Evolutionary conservation across 2,113 vertebrate genomes (phyloP), one percentile per base, ranked within the genome.

Genomic region (Tetraodon nigroviridis): DNA sequence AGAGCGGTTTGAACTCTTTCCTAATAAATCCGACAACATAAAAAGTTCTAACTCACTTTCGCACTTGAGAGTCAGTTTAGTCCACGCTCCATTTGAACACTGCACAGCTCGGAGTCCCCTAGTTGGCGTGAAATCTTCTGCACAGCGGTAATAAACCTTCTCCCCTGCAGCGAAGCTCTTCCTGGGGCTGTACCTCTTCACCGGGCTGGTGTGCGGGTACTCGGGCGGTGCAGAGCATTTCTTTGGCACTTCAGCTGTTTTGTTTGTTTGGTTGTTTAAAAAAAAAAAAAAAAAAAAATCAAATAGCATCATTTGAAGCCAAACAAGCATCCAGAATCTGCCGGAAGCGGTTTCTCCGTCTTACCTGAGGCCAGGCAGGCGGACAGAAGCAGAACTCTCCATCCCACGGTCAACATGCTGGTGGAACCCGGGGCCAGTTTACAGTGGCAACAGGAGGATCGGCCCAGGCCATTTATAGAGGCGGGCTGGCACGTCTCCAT

Each of bases 71-170:
- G 24, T 66, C 18, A 88, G 53, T 4, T 15, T 52, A 61, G 21
- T 77, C 89, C 89, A 90, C 1, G 1, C 1, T 22, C 86, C 86
- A 0, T 8, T 0, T 0, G 0, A 0, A 48, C 87, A 90, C 48
- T 15, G 2, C 40, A 68, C 64, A 1, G 6, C 6, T 0, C 20
- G 3, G 14, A 3, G 51, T 10, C 86, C 83, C 0, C 0, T 5
- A 5, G 10, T 2, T 1, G 47, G n/a, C 2, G 4, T 24, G 51
- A 61, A 73, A 24, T 67, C 82, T 3, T 52, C 54, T 0, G 1
- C 44, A 21, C 88, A 90, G 2, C 6, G 8, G 29, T 78, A 89
- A 7, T 40, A n/a, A 22, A 87, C 80, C 6, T 50, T 73, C 0
- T 82, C 46, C 8, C 49, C 41, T 7, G 5, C 1, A n/a, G 0